phyloP scores from a whole-genome alignment of 2,888 invertebrate genomes.

The Sthenelais limicola region DNA sequence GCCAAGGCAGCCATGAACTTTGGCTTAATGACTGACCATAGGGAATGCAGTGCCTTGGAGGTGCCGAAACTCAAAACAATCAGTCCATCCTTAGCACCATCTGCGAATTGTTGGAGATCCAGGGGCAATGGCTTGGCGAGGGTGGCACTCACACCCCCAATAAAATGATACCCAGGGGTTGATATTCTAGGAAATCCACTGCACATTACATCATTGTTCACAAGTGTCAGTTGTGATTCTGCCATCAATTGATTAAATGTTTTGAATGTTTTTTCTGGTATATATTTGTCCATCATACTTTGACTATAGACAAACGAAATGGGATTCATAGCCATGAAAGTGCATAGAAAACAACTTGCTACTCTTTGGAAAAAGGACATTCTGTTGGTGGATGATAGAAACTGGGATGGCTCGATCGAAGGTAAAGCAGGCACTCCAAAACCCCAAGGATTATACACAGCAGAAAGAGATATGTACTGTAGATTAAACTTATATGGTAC shows the following conservation, averaged over 20 bases:
- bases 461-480: no score
- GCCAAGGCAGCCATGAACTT: neutral
- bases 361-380: conserved; percentile 5
- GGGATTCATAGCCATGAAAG: neutral
- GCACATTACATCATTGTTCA: conserved; percentile 13
- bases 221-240: neutral
- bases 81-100: conserved; percentile 17
- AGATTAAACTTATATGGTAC: no score
- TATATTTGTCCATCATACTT: neutral
- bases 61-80: conserved; percentile 10
- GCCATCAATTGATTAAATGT: neutral
- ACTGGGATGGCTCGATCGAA: conserved; percentile 19
- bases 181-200: conserved; percentile 10
- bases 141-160: conserved; percentile 8
- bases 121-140: neutral
- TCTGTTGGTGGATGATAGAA: neutral
- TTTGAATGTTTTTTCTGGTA: conserved; percentile 2
- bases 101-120: conserved; percentile 11
- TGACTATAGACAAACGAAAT: neutral
- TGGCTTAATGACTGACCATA: conserved; percentile 3
- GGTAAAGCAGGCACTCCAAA: no score
- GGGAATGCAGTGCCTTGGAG: neutral
- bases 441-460: no score
- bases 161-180: neutral
- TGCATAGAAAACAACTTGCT: neutral